A percentile compares a stretch with the other conserved stretches of the same genome.
Conservation (phyloP, 1,140 invertebrate species). For the Drosophila nebulosa region DNA sequence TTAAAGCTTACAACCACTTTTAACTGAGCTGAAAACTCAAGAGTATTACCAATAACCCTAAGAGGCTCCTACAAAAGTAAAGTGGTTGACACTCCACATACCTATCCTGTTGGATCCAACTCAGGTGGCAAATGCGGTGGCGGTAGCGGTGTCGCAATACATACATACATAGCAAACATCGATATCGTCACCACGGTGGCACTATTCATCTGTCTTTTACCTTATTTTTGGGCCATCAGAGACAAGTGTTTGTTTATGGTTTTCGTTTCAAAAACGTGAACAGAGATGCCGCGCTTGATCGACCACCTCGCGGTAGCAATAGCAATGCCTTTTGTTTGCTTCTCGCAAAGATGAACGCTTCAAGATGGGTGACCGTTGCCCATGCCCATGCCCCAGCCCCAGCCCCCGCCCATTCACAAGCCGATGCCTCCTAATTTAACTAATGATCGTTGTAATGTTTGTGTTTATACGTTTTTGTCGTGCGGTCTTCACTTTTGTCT, state of each 20-base stretch:
- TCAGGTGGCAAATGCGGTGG: too few relatives aligned
- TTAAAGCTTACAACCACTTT: conserved; percentile 4
- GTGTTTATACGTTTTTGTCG: conserved; percentile 54
- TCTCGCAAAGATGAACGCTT: conserved; percentile 16
- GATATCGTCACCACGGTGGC: conserved; percentile 3
- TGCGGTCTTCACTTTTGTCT: conserved; percentile 69
- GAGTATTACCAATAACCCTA: conserved; percentile 43
- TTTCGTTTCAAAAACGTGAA: conserved; percentile 66
- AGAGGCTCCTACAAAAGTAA: conserved; percentile 30
- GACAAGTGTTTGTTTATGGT: conserved; percentile 59
- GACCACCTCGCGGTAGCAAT: conserved; percentile 69
- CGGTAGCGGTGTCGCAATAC: conserved; percentile 8
- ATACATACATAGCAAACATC: conserved; percentile 6
- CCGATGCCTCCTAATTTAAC: conserved; percentile 66
- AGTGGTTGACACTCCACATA: conserved; percentile 12
- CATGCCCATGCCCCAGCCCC: background rate
- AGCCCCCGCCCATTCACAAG: background rate
- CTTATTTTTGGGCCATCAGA: conserved; percentile 30
- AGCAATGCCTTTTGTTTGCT: conserved; percentile 59
- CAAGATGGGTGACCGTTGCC: conserved; percentile 13
- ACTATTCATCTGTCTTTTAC: conserved; percentile 10
- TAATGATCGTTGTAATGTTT: conserved; percentile 79
- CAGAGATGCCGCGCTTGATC: conserved; percentile 61
- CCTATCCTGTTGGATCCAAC: conserved; percentile 53
- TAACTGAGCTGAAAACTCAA: conserved; percentile 21